Conservation (phyloP, 2,888 invertebrate species). For the Hypsopygia costalis region DNA sequence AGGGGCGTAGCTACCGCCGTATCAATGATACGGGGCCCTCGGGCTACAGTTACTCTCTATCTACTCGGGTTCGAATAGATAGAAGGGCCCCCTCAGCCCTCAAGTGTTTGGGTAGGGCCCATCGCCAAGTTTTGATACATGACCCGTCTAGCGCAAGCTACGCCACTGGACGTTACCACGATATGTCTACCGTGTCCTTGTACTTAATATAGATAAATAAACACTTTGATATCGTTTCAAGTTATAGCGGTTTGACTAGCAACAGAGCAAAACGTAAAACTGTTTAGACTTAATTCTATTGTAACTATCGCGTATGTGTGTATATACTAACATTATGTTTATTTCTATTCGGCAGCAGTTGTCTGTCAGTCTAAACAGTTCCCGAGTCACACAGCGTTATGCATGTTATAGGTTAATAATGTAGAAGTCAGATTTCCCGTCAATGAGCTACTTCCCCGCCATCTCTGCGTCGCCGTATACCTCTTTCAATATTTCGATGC, state of each 20-base stretch:
- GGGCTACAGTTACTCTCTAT: too few species aligned
- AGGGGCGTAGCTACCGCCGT: too few species aligned
- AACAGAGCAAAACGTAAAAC: slow-evolving; percentile 26
- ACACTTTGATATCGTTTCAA: slow-evolving; percentile 14
- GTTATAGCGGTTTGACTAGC: slow-evolving; percentile 48
- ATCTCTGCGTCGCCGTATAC: background rate
- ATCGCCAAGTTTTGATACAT: too few species aligned
- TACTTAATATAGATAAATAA: slow-evolving; percentile 10
- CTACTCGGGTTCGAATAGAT: too few species aligned
- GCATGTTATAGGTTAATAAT: background rate
- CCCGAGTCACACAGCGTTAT: slow-evolving; percentile 6
- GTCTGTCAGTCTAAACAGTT: slow-evolving; percentile 27
- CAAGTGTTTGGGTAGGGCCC: too few species aligned
- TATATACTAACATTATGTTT: background rate
- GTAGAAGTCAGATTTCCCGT: slow-evolving; percentile 1
- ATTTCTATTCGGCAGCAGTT: slow-evolving; percentile 3
- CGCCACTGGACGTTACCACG: background rate
- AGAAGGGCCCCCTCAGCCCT: too few species aligned
- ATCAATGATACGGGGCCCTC: too few species aligned
- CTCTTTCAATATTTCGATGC: background rate
- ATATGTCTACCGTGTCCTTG: background rate
- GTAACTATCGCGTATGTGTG: background rate
- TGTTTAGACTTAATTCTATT: slow-evolving; percentile 24
- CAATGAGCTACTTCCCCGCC: background rate
- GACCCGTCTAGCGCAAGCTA: too few species aligned